Conservation (phyloP, 2,113 vertebrate genomes). For the Dendropsophus ebraccatus region DNA sequence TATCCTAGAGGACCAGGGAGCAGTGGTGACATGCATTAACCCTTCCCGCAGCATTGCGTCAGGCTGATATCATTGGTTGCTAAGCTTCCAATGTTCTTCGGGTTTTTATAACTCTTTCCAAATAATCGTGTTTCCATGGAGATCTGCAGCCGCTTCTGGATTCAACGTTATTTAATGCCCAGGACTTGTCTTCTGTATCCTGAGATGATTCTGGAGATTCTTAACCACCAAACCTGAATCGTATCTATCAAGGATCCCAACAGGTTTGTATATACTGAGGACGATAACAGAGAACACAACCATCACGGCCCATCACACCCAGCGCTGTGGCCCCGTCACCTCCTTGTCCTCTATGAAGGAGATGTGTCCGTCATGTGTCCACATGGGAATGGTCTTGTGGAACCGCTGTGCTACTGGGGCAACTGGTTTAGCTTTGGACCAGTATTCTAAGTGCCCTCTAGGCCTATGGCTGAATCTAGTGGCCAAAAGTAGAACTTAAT, state of each 20-base stretch:
- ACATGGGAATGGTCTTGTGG: too few species aligned
- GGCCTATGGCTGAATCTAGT: too few species aligned
- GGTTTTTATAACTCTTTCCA: neutral
- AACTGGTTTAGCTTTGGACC: too few species aligned
- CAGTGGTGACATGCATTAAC: neutral
- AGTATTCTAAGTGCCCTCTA: too few species aligned
- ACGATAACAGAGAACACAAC: neutral
- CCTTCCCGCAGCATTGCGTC: neutral
- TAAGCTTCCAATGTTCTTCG: neutral
- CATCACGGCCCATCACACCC: neutral
- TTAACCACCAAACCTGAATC: too few species aligned
- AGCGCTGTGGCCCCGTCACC: neutral
- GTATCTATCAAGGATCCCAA: too few species aligned
- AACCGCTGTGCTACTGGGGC: too few species aligned
- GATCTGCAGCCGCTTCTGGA: neutral
- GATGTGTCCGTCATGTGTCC: too few species aligned
- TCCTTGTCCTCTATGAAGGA: neutral
- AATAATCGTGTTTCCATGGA: slow-evolving; percentile 43
- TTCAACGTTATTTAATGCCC: neutral
- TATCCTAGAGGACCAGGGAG: too few species aligned
- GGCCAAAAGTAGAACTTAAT: too few species aligned
- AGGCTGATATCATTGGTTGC: neutral
- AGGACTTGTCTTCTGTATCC: neutral
- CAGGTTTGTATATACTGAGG: neutral
- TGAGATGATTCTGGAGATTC: neutral